A percentile compares a stretch with the other conserved stretches of the same genome.
phyloP scores from a whole-genome alignment of 1,140 invertebrate species.

The Camponotus floridanus region DNA sequence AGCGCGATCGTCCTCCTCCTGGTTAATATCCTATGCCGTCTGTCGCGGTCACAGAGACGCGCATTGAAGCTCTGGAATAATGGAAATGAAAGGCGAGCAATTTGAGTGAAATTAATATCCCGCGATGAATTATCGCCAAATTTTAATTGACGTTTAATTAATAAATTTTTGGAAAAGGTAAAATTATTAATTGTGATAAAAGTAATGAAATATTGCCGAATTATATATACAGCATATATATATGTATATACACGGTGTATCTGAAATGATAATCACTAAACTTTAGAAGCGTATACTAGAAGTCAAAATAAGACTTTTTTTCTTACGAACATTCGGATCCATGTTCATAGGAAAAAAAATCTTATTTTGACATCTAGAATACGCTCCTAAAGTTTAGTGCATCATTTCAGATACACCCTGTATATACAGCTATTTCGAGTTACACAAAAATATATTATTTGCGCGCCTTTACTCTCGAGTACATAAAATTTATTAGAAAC shows the following conservation, averaged over 20 bases:
- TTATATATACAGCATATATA: too few species aligned
- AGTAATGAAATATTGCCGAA: not conserved
- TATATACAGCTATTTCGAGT: too few species aligned
- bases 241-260: too few species aligned
- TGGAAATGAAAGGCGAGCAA: not conserved
- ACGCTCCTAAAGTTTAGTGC: too few species aligned
- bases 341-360: too few species aligned
- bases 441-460: not conserved
- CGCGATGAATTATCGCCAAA: not conserved
- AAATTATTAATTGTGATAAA: not conserved
- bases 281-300: too few species aligned
- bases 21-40: slow-evolving; percentile 17
- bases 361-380: too few species aligned
- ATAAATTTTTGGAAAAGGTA: not conserved
- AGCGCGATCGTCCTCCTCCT: not conserved
- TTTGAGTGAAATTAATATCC: not conserved
- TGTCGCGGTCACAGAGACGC: slow-evolving; percentile 17
- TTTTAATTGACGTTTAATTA: not conserved
- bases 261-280: too few species aligned
- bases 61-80: not conserved
- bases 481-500: slow-evolving; percentile 11
- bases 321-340: too few species aligned
- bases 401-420: too few species aligned
- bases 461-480: not conserved
- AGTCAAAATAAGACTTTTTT: too few species aligned